Evolutionary conservation across 1,140 invertebrate genomes (phyloP).

Genomic region (Stratiolaelaps scimitus): DNA sequence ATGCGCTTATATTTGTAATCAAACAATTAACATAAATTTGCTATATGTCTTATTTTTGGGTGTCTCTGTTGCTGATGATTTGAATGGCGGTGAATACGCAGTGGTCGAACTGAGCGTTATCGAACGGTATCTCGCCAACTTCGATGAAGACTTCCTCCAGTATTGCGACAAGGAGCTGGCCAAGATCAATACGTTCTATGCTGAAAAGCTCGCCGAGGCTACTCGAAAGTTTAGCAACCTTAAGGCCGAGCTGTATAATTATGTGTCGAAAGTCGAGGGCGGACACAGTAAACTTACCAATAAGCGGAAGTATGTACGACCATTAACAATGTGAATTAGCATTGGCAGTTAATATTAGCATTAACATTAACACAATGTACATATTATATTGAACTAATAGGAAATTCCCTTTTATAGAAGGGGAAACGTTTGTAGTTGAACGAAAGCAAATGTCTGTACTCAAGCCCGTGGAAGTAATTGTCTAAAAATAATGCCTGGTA

Average conservation of each 20-base stretch:
- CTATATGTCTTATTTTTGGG: neutral
- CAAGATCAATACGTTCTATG: conserved; percentile 88
- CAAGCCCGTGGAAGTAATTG: no score
- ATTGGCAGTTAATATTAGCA: no score
- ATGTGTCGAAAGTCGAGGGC: conserved; percentile 36
- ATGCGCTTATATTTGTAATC: no score
- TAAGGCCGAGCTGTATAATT: conserved; percentile 67
- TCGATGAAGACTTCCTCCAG: conserved; percentile 89
- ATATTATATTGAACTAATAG: no score
- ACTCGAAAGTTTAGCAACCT: conserved; percentile 82
- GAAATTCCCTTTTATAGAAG: no score
- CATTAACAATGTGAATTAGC: neutral
- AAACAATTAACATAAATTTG: conserved; percentile 18
- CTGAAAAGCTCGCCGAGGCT: conserved; percentile 93
- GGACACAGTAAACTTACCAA: conserved; percentile 26
- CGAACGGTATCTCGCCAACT: conserved; percentile 78
- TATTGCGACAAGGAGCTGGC: conserved; percentile 87
- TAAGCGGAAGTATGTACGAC: conserved; percentile 18
- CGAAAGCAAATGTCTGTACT: no score
- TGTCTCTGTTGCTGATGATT: conserved; percentile 21
- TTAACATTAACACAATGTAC: no score
- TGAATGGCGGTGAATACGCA: conserved; percentile 29
- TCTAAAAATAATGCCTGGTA: no score
- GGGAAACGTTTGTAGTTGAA: no score
- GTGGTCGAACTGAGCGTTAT: conserved; percentile 68